Evolutionary conservation across 2,888 invertebrate genomes (phyloP).

Genomic region (Agrotis ipsilon): DNA sequence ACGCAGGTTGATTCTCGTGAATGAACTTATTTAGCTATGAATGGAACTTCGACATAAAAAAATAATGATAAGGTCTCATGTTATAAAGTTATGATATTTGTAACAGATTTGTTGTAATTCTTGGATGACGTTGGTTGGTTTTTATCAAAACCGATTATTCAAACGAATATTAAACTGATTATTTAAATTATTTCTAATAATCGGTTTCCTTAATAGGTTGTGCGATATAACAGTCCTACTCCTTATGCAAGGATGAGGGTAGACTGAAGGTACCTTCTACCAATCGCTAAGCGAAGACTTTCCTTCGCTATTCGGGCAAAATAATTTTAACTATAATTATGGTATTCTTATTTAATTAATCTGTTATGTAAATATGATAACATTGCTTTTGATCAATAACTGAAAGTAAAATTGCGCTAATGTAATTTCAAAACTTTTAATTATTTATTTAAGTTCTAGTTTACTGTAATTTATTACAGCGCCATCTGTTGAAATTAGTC

Average conservation of each 20-base stretch:
- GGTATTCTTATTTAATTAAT: background rate
- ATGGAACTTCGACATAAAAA: constrained; percentile 28
- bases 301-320: too few relatives aligned
- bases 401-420: background rate
- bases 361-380: background rate
- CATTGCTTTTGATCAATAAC: background rate
- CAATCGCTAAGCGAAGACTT: too few relatives aligned
- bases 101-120: background rate
- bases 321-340: background rate
- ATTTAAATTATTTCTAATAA: too few relatives aligned
- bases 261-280: too few relatives aligned
- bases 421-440: too few relatives aligned
- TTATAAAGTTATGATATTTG: constrained; percentile 3
- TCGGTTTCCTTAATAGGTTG: too few relatives aligned
- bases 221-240: too few relatives aligned
- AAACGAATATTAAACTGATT: too few relatives aligned
- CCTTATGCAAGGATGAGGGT: too few relatives aligned
- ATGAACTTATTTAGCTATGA: constrained; percentile 52
- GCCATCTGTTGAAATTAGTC: constrained; percentile 39
- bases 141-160: too few relatives aligned
- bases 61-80: constrained; percentile 6
- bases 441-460: too few relatives aligned
- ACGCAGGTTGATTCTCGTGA: constrained; percentile 45
- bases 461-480: constrained; percentile 8
- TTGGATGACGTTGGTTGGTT: too few relatives aligned